A percentile compares a stretch with the other conserved stretches of the same genome.
Evolutionary conservation across 2,888 invertebrate genomes (phyloP).

Genomic region (Harmothoe impar): DNA sequence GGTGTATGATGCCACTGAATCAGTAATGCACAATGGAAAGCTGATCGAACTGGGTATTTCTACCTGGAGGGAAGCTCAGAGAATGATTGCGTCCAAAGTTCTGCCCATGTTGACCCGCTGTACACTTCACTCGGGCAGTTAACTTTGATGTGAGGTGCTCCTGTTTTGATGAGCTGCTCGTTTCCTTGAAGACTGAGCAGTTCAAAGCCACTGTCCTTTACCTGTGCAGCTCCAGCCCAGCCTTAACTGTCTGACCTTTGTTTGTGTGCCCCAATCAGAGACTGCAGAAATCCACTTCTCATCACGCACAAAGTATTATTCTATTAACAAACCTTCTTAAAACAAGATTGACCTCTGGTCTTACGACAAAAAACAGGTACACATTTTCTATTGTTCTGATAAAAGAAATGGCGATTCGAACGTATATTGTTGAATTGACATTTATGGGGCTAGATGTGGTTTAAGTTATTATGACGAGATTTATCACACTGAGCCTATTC

Average conservation of each 20-base stretch:
- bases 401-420: no score
- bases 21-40: no score
- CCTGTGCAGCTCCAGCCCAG: neutral
- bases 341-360: neutral
- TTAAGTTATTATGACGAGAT: no score
- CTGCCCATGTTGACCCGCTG: neutral
- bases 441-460: no score
- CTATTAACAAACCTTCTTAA: neutral
- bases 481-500: no score
- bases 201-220: conserved; percentile 29
- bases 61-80: no score
- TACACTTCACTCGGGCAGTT: neutral
- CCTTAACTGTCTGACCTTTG: conserved; percentile 12
- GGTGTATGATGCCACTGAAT: no score
- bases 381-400: neutral
- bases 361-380: neutral
- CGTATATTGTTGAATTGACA: no score
- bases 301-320: neutral
- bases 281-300: neutral
- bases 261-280: neutral
- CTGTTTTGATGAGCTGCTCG: neutral
- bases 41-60: no score
- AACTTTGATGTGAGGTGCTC: conserved; percentile 2
- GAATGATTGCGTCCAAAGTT: neutral
- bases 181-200: neutral